phyloP scores from a whole-genome alignment of 2,888 invertebrate genomes.

The Bellardia bayeri region DNA sequence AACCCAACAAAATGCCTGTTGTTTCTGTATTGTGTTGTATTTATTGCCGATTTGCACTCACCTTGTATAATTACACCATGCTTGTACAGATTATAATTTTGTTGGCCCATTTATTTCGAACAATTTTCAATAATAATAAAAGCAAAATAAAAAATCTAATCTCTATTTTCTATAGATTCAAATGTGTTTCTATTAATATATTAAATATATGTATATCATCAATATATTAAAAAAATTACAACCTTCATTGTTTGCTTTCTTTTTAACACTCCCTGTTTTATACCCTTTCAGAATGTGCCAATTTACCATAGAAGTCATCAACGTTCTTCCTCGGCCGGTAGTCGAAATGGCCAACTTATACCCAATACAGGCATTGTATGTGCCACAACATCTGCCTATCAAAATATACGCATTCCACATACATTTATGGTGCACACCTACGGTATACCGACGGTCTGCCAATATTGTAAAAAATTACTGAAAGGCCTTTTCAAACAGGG shows the following conservation, averaged over 20 bases:
- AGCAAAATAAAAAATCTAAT: too few relatives aligned
- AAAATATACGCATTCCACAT: constrained; percentile 92
- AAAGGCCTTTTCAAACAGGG: constrained; percentile 98
- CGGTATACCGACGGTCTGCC: constrained; percentile 98
- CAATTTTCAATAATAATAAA: too few relatives aligned
- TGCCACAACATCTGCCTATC: constrained; percentile 73
- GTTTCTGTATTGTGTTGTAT: too few relatives aligned
- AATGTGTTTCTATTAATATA: neutral
- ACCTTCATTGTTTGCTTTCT: neutral
- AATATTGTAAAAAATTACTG: constrained; percentile 97
- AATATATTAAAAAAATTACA: neutral
- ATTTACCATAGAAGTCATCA: constrained; percentile 85
- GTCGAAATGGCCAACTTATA: constrained; percentile 81
- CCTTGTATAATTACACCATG: too few relatives aligned
- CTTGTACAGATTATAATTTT: too few relatives aligned
- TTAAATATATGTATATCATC: too few relatives aligned
- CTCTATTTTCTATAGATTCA: neutral
- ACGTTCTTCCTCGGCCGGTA: constrained; percentile 89
- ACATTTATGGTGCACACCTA: constrained; percentile 98
- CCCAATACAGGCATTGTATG: constrained; percentile 79
- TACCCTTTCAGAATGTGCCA: constrained; percentile 81
- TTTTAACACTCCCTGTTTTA: neutral
- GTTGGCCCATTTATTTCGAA: too few relatives aligned
- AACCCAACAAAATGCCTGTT: too few relatives aligned
- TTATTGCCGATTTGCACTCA: too few relatives aligned